Conservation (phyloP, 2,797 vertebrate species). For the Loris lydekkerianus region DNA sequence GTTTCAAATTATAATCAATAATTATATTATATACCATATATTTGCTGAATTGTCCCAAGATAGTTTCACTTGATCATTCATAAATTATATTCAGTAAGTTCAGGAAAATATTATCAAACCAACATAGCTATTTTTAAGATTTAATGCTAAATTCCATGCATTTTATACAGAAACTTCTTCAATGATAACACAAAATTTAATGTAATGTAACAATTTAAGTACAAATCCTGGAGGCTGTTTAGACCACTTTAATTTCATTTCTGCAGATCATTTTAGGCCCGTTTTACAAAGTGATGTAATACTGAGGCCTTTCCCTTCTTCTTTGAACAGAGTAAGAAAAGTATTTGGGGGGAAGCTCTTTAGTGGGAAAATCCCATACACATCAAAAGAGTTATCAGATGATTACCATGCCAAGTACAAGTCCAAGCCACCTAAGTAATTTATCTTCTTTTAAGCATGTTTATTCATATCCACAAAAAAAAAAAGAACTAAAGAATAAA, state of each 20-base stretch:
- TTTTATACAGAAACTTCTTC: neutral
- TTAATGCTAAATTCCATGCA: conserved; percentile 22
- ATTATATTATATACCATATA: neutral
- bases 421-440: neutral
- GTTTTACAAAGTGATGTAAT: conserved; percentile 44
- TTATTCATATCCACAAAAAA: conserved; percentile 25
- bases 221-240: neutral
- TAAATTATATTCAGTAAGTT: neutral
- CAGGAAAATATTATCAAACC: conserved; percentile 30
- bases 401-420: neutral
- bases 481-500: conserved; percentile 12
- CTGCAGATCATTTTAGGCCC: neutral
- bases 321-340: neutral
- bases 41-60: neutral
- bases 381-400: conserved; percentile 2
- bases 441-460: neutral
- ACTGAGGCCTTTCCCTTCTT: neutral
- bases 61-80: conserved; percentile 1
- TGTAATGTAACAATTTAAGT: neutral
- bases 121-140: neutral
- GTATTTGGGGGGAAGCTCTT: neutral
- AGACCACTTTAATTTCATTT: conserved; percentile 28
- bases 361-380: conserved; percentile 31
- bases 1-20: conserved; percentile 28
- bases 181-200: neutral